Percentiles rank a stretch among this genome's conserved stretches.
phyloP scores from a whole-genome alignment of 2,888 invertebrate genomes.

The Salticus scenicus region DNA sequence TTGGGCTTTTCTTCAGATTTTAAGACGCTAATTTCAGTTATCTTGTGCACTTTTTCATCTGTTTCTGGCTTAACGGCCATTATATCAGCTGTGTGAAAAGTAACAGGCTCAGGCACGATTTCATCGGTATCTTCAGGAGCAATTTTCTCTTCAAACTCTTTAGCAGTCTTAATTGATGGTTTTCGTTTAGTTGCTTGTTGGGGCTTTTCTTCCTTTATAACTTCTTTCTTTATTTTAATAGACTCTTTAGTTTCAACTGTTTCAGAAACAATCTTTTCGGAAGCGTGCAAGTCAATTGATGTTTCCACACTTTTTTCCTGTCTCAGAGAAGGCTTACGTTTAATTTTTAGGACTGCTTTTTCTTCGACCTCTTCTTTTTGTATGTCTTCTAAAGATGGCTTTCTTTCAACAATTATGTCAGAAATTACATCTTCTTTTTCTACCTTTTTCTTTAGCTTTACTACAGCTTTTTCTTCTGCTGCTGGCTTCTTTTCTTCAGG shows the following conservation, averaged over 20 bases:
- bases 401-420: neutral
- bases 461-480: neutral
- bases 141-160: slow-evolving; percentile 21
- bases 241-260: slow-evolving; percentile 16
- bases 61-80: slow-evolving; percentile 18
- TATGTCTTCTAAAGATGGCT: neutral
- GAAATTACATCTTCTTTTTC: neutral
- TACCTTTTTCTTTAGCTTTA: neutral
- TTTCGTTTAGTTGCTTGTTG: slow-evolving; percentile 39
- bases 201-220: slow-evolving; percentile 50
- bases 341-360: slow-evolving; percentile 22
- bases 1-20: slow-evolving; percentile 57
- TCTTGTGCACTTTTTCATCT: neutral
- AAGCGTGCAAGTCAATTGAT: no score
- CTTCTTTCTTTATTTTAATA: slow-evolving; percentile 11
- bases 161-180: slow-evolving; percentile 36
- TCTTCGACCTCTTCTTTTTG: slow-evolving; percentile 13
- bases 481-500: neutral
- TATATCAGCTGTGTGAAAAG: slow-evolving; percentile 33
- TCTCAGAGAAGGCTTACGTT: slow-evolving; percentile 6
- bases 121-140: slow-evolving; percentile 28
- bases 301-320: slow-evolving; percentile 11
- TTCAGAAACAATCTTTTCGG: slow-evolving; percentile 15
- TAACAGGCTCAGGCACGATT: slow-evolving; percentile 24
- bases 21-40: neutral